Evolutionary conservation across 2,113 vertebrate species (phyloP).

Genomic region (Oryctolagus cuniculus): DNA sequence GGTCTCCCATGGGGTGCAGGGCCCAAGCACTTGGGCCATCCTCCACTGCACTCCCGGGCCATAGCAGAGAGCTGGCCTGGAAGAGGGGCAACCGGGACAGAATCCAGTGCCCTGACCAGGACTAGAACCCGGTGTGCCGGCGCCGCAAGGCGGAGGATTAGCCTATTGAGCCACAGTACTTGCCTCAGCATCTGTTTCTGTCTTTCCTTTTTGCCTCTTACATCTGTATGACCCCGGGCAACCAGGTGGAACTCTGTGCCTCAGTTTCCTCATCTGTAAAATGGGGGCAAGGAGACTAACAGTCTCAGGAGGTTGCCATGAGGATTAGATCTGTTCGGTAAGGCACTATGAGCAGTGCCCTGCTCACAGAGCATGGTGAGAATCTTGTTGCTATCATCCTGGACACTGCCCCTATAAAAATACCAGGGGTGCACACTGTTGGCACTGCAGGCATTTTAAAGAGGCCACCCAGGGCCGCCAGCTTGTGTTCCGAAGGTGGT

Average conservation of each 20-base stretch:
- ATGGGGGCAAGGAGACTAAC: neutral
- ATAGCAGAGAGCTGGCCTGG: no score
- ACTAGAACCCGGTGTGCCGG: no score
- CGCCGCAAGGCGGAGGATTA: no score
- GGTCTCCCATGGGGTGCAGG: no score
- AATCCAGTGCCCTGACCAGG: no score
- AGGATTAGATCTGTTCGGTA: neutral
- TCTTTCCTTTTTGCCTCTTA: neutral
- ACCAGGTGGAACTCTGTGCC: neutral
- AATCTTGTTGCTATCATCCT: neutral
- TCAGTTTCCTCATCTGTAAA: conserved; percentile 29
- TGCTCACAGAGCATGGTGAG: neutral
- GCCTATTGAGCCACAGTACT: no score
- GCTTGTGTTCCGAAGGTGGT: conserved; percentile 43
- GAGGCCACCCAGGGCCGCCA: conserved; percentile 29
- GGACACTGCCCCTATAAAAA: neutral
- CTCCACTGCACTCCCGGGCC: no score
- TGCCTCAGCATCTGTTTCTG: neutral
- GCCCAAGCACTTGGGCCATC: no score
- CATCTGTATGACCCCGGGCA: neutral
- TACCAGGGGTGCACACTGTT: neutral
- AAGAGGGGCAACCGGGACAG: no score
- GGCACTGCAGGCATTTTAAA: neutral
- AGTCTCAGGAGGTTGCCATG: neutral
- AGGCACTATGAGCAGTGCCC: neutral